Percentiles rank a stretch among this genome's conserved stretches.
Conservation (phyloP, 2,113 vertebrate species). For the Camelus bactrianus region DNA sequence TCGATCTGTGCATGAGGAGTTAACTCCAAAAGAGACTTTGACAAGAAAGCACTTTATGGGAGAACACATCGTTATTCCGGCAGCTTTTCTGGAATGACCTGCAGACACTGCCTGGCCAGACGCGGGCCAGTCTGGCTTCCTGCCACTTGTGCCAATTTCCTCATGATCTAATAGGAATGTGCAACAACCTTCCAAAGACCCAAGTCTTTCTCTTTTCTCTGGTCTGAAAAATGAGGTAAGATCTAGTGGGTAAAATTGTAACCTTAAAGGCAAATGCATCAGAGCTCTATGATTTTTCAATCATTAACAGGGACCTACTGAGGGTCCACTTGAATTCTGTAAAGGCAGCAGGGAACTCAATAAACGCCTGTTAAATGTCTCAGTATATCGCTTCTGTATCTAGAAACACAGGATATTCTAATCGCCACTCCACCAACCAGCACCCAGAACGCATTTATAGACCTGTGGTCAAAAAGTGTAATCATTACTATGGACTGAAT, state of each 20-base stretch:
- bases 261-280: conserved; percentile 41
- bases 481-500: not conserved
- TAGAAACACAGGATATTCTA: not conserved
- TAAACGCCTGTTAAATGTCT: not conserved
- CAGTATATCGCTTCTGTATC: not conserved
- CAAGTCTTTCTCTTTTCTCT: not conserved
- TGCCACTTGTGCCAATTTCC: conserved; percentile 50
- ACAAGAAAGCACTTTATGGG: conserved; percentile 53
- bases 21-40: conserved; percentile 68
- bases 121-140: conserved; percentile 41
- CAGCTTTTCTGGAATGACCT: conserved; percentile 50
- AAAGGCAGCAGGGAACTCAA: not conserved
- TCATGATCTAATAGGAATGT: conserved; percentile 63
- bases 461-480: not conserved
- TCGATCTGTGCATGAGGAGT: conserved; percentile 66
- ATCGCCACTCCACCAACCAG: not conserved
- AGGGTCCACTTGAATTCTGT: not conserved
- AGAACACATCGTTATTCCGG: conserved; percentile 23
- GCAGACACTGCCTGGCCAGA: not conserved
- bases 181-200: conserved; percentile 25
- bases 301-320: not conserved
- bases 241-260: not conserved
- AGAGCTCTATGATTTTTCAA: not conserved
- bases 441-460: not conserved
- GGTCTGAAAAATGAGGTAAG: conserved; percentile 2